A percentile compares a stretch with the other conserved stretches of the same genome.
phyloP scores from a whole-genome alignment of 1,140 invertebrate genomes.

The Lethrus apterus region DNA sequence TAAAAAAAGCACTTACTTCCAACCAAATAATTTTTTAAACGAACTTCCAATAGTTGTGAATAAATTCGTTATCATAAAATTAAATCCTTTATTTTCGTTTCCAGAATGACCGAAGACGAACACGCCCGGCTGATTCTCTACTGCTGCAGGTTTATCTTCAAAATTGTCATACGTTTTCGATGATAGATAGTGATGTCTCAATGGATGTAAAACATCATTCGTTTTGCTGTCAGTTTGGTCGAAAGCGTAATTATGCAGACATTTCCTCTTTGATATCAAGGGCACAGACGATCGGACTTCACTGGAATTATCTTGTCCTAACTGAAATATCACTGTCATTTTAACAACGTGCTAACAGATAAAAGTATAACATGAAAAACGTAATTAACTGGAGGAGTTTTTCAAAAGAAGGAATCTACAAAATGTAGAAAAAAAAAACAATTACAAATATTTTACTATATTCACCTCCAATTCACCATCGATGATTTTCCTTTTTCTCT shows the following conservation, averaged over 20 bases:
- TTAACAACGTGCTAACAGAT: too few relatives aligned
- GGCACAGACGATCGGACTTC: too few relatives aligned
- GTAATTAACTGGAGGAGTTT: too few relatives aligned
- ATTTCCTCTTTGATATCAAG: constrained; percentile 10
- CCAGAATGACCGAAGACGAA: constrained; percentile 6
- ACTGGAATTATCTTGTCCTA: too few relatives aligned
- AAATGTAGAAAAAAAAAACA: too few relatives aligned
- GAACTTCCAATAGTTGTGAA: neutral
- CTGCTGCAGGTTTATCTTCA: constrained; percentile 3
- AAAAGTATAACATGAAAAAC: too few relatives aligned
- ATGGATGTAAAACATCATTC: constrained; percentile 3
- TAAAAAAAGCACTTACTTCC: neutral
- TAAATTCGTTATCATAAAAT: constrained; percentile 8
- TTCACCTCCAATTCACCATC: too few relatives aligned
- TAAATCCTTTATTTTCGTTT: constrained; percentile 6
- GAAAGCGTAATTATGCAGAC: neutral
- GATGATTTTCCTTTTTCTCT: constrained; percentile 32
- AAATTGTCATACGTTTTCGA: neutral
- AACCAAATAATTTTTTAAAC: constrained; percentile 2
- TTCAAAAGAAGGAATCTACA: too few relatives aligned
- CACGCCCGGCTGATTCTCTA: neutral
- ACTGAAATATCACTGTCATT: too few relatives aligned
- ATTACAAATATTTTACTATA: too few relatives aligned
- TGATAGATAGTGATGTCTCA: constrained; percentile 1
- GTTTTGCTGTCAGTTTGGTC: neutral